A percentile compares a stretch with the other conserved stretches of the same genome.
phyloP scores from a whole-genome alignment of 2,797 vertebrate species.

The Loris lydekkerianus region DNA sequence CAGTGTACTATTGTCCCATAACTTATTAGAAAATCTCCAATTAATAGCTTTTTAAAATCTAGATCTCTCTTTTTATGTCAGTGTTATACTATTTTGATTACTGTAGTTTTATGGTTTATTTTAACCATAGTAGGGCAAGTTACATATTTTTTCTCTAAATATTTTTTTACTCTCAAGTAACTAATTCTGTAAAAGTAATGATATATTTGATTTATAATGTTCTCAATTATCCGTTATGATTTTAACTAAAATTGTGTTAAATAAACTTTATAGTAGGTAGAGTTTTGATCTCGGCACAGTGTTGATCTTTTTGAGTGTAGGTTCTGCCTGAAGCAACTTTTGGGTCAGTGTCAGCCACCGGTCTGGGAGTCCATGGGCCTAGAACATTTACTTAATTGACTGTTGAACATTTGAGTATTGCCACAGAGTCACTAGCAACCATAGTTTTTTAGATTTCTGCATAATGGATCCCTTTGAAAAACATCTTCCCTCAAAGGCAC shows the following conservation, averaged over 20 bases:
- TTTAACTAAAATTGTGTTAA: conserved; percentile 54
- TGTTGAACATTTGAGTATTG: neutral
- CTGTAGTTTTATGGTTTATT: conserved; percentile 53
- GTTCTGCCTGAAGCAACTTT: conserved; percentile 3
- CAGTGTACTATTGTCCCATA: neutral
- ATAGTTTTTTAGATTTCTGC: conserved; percentile 25
- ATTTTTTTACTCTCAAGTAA: conserved; percentile 1
- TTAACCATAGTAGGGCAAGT: conserved; percentile 10
- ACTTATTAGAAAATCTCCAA: neutral
- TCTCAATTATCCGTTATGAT: conserved; percentile 7
- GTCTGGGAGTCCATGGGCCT: neutral
- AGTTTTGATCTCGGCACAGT: neutral
- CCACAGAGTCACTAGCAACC: neutral
- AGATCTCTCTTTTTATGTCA: neutral
- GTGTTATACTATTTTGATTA: conserved; percentile 44
- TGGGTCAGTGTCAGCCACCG: neutral
- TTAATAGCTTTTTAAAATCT: conserved; percentile 42
- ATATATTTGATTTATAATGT: conserved; percentile 36
- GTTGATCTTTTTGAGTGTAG: conserved; percentile 35
- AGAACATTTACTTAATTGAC: conserved; percentile 16
- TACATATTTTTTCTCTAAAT: conserved; percentile 28
- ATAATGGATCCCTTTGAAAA: conserved; percentile 44
- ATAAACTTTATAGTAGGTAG: conserved; percentile 20
- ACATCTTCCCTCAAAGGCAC: neutral
- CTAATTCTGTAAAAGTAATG: conserved; percentile 45